Conservation (phyloP, 2,797 vertebrate genomes). For the Argya squamiceps region DNA sequence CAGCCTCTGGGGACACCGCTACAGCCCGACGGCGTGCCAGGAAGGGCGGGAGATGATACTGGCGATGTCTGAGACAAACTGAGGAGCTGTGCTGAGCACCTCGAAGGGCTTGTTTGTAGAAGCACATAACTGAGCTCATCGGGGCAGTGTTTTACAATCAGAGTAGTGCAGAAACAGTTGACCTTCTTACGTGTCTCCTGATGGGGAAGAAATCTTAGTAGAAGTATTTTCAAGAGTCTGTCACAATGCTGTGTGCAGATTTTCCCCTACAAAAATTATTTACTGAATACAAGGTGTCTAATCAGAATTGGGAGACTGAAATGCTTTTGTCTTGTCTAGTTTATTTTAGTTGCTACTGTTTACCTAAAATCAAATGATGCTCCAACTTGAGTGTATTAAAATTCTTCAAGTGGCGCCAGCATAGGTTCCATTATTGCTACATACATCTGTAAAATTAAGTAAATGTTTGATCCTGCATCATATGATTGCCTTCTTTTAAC, state of each 20-base stretch:
- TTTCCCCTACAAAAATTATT: background rate
- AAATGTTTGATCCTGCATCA: background rate
- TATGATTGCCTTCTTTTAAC: background rate
- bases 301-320: background rate
- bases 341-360: background rate
- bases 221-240: background rate
- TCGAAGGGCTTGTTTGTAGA: background rate
- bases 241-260: background rate
- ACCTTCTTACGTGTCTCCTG: background rate
- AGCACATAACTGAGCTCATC: background rate
- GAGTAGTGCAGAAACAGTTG: background rate
- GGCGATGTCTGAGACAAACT: background rate
- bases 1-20: background rate
- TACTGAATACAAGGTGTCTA: background rate
- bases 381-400: background rate
- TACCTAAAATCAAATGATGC: background rate
- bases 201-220: background rate
- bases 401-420: background rate
- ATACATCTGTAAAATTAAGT: background rate
- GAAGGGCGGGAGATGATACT: background rate
- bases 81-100: background rate
- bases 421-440: background rate
- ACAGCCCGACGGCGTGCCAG: background rate
- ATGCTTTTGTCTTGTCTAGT: background rate
- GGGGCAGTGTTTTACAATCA: background rate